Evolutionary conservation across 1,140 invertebrate species (phyloP), one percentile per base, ranked within the genome.

Genomic region (Caenorhabditis latens): DNA sequence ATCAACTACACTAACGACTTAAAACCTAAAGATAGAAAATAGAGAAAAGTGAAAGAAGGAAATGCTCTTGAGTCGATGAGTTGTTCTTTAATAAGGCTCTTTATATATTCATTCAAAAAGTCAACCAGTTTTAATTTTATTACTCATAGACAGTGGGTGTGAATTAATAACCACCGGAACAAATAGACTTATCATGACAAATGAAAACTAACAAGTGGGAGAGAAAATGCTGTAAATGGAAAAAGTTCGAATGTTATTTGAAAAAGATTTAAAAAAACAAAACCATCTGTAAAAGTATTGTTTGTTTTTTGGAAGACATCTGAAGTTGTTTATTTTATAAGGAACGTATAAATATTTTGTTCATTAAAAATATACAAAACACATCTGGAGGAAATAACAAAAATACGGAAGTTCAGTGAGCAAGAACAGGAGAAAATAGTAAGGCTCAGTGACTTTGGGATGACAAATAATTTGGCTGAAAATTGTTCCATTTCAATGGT

Each of bases 1-100:
- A 79, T 79, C 71, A 79, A 79, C 71, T 79, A 50, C 43, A 79
- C 43, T 79, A 79, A n/a, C 19, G 71, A 50, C 71, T 79, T 79
- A 79, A 40, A 79, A 63, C 61, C 61, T 63, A 63, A 63, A 63
- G 21, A 63, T 63, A 63, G 61, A 63, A 71, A 67, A 71, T 71
- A 42, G 19, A 8, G 46, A 71, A 50, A 79, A 79, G 32, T 32
- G 32, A 53, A 53, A 79, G 43, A 4, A 7, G 40, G 40, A 32
- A 19, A 24, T 32, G 24, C 61, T 71, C 65, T 71, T 46, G 40
- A 71, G 65, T 71, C 65, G 65, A 46, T 71, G 65, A 71, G 61
- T 14, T 71, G 65, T 71, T 43, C 40, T 46, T 19, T 63, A 40
- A 63, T 40, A 63, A 19, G 24, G 61, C n/a, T 58, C 16, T 4